Conservation (phyloP, 2,797 vertebrate genomes). For the Kryptolebias ocellatus region DNA sequence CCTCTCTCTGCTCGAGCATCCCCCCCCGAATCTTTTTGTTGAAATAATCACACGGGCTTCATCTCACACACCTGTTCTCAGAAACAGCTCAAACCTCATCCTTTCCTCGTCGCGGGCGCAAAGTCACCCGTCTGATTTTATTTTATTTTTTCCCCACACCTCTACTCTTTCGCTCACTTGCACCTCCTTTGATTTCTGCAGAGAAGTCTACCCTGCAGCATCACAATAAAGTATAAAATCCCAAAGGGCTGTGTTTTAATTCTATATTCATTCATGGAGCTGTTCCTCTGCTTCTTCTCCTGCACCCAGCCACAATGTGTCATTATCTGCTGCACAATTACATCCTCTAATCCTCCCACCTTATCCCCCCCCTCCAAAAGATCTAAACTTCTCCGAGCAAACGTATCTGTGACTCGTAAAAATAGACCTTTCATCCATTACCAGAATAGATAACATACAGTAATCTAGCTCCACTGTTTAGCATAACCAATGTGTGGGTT, state of each 20-base stretch:
- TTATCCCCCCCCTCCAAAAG: slow-evolving; percentile 43
- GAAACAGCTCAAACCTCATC: slow-evolving; percentile 20
- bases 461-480: slow-evolving; percentile 55
- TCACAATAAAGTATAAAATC: slow-evolving; percentile 46
- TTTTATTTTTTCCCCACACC: slow-evolving; percentile 31
- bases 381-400: slow-evolving; percentile 57
- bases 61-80: slow-evolving; percentile 45
- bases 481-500: slow-evolving; percentile 48
- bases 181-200: slow-evolving; percentile 37
- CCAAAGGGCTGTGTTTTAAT: slow-evolving; percentile 38
- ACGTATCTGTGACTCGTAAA: slow-evolving; percentile 64
- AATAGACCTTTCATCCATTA: slow-evolving; percentile 52
- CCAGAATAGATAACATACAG: slow-evolving; percentile 53
- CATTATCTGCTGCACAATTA: slow-evolving; percentile 67
- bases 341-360: slow-evolving; percentile 70
- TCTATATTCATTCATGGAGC: slow-evolving; percentile 52
- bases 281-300: slow-evolving; percentile 39
- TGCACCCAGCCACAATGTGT: slow-evolving; percentile 58
- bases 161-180: slow-evolving; percentile 5
- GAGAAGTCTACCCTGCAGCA: slow-evolving; percentile 32
- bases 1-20: slow-evolving; percentile 47
- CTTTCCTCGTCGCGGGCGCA: slow-evolving; percentile 1
- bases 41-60: slow-evolving; percentile 49
- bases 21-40: slow-evolving; percentile 35
- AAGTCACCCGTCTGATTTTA: slow-evolving; percentile 49